Base-by-base conservation (phyloP, 1,140 invertebrate species). In the Daktulosphaira vitifoliae region DNA sequence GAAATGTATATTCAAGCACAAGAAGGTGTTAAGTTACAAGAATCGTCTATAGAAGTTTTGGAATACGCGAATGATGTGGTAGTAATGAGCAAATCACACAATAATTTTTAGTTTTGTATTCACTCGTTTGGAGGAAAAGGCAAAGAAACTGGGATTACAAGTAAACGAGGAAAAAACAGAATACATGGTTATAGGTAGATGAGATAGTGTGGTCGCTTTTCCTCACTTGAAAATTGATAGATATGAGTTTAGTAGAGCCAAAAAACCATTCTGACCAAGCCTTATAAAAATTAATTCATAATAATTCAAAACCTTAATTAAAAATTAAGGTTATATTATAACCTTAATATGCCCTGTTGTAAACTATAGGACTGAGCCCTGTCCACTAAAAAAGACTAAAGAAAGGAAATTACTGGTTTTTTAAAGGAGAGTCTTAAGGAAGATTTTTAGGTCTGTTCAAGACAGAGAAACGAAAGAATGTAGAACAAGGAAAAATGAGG, bases 131-230 rank as follows among this genome's bases (percentile, higher is more conserved):
- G 48, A 50, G 23, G 23, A 50, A 26, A 50, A 13, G 23, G 23
- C 48, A 49, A 49, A 49, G 4, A 50, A 26, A 26, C 2, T 26
- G 48, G 20, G 22, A 50, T n/a, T 50, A 50, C 22, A 50, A n/a
- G 11, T 50, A 50, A 50, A 26, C 13, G 23, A 50, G 23, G 13
- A 50, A 26, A 50, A 50, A 50, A n/a, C n/a, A n/a, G n/a, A 50
- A 26, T 26, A 50, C 23, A 50, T 50, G 23, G 23, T 26, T 26
- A n/a, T 26, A 15, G 13, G 48, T n/a, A 50, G 23, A 50, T 25
- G 23, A 50, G 13, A 50, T 50, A 26, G 23, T 26, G 23, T 16
- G 11, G 48, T 15, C 23, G 13, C 7, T 26, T 50, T 50, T 26
- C 48, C 2, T 6, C 48, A 50, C 48, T 4, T 50, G 13, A 50